Conservation (phyloP, 2,797 vertebrate genomes). For the Sebastes taczanowskii region DNA sequence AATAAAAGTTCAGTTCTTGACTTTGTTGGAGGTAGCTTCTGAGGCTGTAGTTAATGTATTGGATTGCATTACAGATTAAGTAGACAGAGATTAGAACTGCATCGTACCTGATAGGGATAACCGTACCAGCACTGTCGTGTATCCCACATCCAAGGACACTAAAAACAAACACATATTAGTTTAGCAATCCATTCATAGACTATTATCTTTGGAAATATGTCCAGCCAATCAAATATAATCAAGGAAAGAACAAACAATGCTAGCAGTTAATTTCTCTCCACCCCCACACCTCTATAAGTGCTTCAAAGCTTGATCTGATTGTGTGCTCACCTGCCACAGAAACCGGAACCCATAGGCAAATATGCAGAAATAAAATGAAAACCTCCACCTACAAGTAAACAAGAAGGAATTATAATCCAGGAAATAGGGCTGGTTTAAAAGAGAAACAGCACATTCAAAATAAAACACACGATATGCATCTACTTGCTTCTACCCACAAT, state of each 20-base stretch:
- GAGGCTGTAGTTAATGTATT: background rate
- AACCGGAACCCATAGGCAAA: conserved; percentile 93
- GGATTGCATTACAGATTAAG: background rate
- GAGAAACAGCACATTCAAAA: background rate
- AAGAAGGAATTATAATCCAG: conserved; percentile 30
- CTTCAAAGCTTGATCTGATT: background rate
- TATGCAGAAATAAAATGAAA: conserved; percentile 94
- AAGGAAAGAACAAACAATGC: background rate
- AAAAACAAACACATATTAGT: conserved; percentile 9
- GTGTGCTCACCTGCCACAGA: conserved; percentile 92
- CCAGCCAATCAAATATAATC: background rate
- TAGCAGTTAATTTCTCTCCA: background rate
- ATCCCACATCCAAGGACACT: conserved; percentile 97
- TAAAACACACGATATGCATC: background rate
- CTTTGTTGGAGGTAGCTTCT: background rate
- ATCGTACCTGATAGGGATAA: conserved; percentile 94
- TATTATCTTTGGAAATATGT: background rate
- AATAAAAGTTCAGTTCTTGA: background rate
- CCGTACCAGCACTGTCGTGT: conserved; percentile 95
- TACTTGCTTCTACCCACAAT: background rate
- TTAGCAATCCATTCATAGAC: background rate
- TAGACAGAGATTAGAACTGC: background rate
- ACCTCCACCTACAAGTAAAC: conserved; percentile 90
- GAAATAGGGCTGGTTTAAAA: background rate
- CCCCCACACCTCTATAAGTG: background rate